These are phyloP conservation scores for Takifugu bimaculatus DNA, from an alignment of 2,113 vertebrate genomes.

Conservation along the genomic window DNA sequence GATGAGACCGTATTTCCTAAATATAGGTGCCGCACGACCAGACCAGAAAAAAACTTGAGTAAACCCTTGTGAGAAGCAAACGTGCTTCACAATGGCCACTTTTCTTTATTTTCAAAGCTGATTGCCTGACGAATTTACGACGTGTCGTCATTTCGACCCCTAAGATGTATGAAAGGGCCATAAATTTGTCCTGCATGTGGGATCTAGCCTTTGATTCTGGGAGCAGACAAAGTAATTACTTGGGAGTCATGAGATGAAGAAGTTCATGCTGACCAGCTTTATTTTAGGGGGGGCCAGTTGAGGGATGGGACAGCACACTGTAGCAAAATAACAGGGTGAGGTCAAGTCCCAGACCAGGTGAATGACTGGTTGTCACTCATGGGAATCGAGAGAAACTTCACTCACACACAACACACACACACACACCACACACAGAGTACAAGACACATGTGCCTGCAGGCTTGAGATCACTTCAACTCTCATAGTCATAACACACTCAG, in stretches of 20 bases:
- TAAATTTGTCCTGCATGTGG: conserved; percentile 55
- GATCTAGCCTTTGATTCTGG: conserved; percentile 62
- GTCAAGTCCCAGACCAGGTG: conserved; percentile 46
- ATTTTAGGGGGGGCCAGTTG: conserved; percentile 15
- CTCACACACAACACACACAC: conserved; percentile 30
- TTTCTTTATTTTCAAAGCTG: neutral
- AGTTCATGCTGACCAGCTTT: conserved; percentile 38
- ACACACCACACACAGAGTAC: too few relatives aligned
- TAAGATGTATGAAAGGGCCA: conserved; percentile 38
- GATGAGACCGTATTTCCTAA: conserved; percentile 30
- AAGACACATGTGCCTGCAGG: neutral
- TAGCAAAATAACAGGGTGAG: conserved; percentile 61
- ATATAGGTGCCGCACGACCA: conserved; percentile 10
- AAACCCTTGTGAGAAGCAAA: conserved; percentile 20
- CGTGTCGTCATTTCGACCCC: conserved; percentile 20
- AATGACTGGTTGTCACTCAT: conserved; percentile 62
- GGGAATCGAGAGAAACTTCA: conserved; percentile 44
- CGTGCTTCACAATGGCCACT: neutral
- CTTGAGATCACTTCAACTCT: neutral
- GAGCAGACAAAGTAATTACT: conserved; percentile 53
- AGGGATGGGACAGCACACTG: conserved; percentile 38
- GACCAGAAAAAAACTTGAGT: conserved; percentile 5
- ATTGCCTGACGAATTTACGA: neutral
- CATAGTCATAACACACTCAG: conserved; percentile 21
- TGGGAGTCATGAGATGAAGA: conserved; percentile 52